phyloP scores from a whole-genome alignment of 2,888 invertebrate species.

The Brassicogethes aeneus region DNA sequence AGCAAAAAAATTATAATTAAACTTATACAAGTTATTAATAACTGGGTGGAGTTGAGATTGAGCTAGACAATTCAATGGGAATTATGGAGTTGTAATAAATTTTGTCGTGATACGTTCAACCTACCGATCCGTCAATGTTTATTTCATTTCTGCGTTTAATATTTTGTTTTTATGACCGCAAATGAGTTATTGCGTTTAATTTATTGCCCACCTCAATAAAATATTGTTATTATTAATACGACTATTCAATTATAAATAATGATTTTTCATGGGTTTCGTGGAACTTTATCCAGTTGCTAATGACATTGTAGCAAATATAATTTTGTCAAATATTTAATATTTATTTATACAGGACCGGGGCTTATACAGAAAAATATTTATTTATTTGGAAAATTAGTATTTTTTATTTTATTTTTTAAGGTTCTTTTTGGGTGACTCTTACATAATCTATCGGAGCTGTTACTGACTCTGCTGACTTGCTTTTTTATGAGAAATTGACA shows the following conservation, averaged over 20 bases:
- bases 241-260: not conserved
- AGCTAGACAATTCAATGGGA: constrained; percentile 3
- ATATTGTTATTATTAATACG: not conserved
- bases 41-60: constrained; percentile 1
- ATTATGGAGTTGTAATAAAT: constrained; percentile 3
- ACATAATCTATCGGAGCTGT: too few species aligned
- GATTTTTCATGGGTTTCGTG: too few species aligned
- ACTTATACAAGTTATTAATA: constrained; percentile 1
- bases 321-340: too few species aligned
- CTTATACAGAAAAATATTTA: too few species aligned
- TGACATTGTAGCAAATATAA: too few species aligned
- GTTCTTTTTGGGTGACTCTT: too few species aligned
- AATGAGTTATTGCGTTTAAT: constrained; percentile 1
- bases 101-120: constrained; percentile 20
- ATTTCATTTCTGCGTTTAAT: constrained; percentile 1
- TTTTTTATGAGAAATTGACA: too few species aligned
- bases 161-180: not conserved
- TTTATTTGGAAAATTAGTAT: too few species aligned
- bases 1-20: constrained; percentile 2
- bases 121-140: constrained; percentile 19
- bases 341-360: too few species aligned
- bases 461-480: too few species aligned
- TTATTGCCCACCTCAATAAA: constrained; percentile 1
- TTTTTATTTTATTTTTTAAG: too few species aligned
- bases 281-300: too few species aligned